Base-by-base conservation (phyloP, 2,888 invertebrate genomes). In the Drosophila setosimentum region DNA sequence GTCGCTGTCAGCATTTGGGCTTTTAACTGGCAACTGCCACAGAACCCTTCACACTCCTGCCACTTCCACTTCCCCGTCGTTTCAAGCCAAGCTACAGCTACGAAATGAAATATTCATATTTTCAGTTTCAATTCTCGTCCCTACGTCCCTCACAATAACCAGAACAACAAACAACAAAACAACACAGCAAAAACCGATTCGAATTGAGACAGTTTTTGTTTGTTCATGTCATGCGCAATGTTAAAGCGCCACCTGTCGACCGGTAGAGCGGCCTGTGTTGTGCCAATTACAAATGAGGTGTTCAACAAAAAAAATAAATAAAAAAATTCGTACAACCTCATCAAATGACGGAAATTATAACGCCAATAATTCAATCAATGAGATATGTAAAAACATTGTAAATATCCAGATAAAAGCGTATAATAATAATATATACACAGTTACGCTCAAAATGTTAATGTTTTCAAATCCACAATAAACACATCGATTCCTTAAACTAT, bases 61-160 rank as follows among this genome's bases (percentile, higher is more conserved):
- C 51, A 33, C 21, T 8, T 3, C 21, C 21, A 13, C 40, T 7
- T 7, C 27, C 18, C 6, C 18, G 27, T 11, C 10, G 21, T 21
- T 16, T 7, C 7, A 45, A 16, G 24, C 24, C 24, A n/a, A 37
- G 37, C 68, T 51, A 51, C 63, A 42, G 40, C 30, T 33, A 33
- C 67, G 3, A 16, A 57, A 67, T 87, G 73, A 87, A 88, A 87
- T 87, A 88, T 87, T 87, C 89, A 85, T 81, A 81, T 74, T 80
- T 82, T 77, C 53, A 58, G 61, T 67, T 54, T 68, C 71, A 71
- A 60, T 40, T 37, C 29, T 53, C 45, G 40, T n/a, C 30, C 48
- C 65, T 11, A 35, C 21, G 18, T 50, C 29, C n/a, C 49, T 18
- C 1, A 18, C 10, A 11, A n/a, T 11, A n/a, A 30, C 29, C 29